Evolutionary conservation across 2,888 invertebrate species (phyloP).

Genomic region (Drosophila borealis): DNA sequence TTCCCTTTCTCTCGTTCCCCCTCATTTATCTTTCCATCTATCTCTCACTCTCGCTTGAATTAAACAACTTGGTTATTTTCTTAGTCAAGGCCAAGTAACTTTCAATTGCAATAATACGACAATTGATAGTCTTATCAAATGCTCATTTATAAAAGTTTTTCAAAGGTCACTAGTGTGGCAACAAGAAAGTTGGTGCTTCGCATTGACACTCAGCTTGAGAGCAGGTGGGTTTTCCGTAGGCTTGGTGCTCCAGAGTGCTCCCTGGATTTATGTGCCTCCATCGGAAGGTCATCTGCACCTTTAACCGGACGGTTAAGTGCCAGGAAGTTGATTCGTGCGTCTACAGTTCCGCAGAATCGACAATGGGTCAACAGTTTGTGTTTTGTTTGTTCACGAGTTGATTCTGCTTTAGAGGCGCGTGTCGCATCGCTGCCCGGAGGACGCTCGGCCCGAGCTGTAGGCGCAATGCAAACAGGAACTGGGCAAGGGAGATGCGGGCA

Average conservation of each 20-base stretch:
- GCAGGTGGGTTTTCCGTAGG: not conserved
- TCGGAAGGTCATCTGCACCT: slow-evolving; percentile 28
- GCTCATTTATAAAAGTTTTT: no score
- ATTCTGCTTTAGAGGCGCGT: slow-evolving; percentile 53
- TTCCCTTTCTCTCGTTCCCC: no score
- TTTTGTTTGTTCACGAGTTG: slow-evolving; percentile 59
- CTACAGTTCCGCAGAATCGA: slow-evolving; percentile 53
- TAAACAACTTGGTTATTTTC: no score
- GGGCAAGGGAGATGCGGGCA: slow-evolving; percentile 46
- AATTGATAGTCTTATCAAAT: no score
- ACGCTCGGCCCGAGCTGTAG: not conserved
- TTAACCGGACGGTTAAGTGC: slow-evolving; percentile 14
- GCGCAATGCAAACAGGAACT: slow-evolving; percentile 52
- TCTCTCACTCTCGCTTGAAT: no score
- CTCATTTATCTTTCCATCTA: no score
- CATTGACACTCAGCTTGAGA: no score
- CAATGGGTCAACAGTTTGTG: slow-evolving; percentile 38
- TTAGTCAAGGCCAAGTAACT: no score
- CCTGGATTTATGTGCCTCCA: not conserved
- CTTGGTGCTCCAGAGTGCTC: not conserved
- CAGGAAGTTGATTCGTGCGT: slow-evolving; percentile 55
- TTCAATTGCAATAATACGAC: no score
- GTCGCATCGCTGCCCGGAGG: slow-evolving; percentile 25
- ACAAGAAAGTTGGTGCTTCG: no score
- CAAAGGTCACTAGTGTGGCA: no score